Percentiles rank a stretch among this genome's conserved stretches.
Conservation (phyloP, 1,140 invertebrate species). For the Temnothorax curvispinosus region DNA sequence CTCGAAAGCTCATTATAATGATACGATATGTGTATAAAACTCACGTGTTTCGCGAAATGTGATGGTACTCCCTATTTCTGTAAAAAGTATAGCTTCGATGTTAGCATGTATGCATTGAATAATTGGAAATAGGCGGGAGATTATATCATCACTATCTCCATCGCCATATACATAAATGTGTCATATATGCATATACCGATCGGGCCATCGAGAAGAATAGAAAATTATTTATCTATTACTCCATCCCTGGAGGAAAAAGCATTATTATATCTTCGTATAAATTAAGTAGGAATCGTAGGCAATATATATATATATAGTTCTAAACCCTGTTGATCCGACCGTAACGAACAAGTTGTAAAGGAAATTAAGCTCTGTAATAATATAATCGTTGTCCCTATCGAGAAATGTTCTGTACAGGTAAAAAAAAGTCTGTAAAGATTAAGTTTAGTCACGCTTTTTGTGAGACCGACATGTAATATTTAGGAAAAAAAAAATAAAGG, state of each 20-base stretch:
- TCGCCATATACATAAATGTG: conserved; percentile 31
- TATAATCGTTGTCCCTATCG: conserved; percentile 63
- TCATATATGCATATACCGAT: conserved; percentile 26
- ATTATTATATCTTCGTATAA: conserved; percentile 49
- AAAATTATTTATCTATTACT: conserved; percentile 32
- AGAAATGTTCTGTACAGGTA: conserved; percentile 70
- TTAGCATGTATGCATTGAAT: conserved; percentile 15
- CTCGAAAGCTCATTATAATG: conserved; percentile 19
- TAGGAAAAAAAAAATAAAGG: neutral
- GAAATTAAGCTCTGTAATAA: conserved; percentile 31
- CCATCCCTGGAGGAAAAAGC: conserved; percentile 17
- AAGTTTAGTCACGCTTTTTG: conserved; percentile 56
- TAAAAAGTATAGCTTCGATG: conserved; percentile 45
- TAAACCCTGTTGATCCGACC: conserved; percentile 61
- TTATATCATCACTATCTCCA: conserved; percentile 1
- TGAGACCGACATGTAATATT: conserved; percentile 44
- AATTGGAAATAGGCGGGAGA: conserved; percentile 23
- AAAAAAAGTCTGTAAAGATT: conserved; percentile 66
- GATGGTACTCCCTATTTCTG: conserved; percentile 35
- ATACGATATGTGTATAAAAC: conserved; percentile 6
- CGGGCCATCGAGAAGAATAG: neutral
- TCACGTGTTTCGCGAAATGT: conserved; percentile 40
- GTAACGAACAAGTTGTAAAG: conserved; percentile 61
- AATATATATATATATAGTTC: conserved; percentile 44
- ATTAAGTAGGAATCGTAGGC: conserved; percentile 54